Evolutionary conservation across 2,888 invertebrate genomes (phyloP).

Genomic region (Athetis lepigone): DNA sequence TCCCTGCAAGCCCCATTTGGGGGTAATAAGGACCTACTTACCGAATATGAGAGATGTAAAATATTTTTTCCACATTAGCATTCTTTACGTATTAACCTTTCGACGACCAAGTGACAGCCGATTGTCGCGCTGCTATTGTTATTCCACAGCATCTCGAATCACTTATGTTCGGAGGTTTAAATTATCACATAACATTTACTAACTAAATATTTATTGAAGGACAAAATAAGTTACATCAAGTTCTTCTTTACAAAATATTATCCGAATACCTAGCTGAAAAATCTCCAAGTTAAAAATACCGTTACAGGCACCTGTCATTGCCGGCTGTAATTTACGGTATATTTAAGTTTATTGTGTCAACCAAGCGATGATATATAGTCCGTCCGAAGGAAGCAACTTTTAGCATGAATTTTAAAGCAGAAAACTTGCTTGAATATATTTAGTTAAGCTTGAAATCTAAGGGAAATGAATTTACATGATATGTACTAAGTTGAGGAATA

Average conservation of each 20-base stretch:
- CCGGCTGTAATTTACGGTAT: conserved; percentile 52
- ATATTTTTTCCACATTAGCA: no score
- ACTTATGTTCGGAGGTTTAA: no score
- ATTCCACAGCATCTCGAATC: no score
- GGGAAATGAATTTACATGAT: conserved; percentile 51
- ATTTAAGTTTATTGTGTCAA: conserved; percentile 57
- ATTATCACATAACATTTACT: no score
- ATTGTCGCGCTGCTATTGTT: no score
- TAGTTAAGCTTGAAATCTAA: conserved; percentile 45
- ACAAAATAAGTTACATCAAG: no score
- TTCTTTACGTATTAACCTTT: no score
- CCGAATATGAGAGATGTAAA: no score
- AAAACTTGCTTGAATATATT: conserved; percentile 55
- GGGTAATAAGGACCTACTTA: no score
- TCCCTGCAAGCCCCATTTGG: no score
- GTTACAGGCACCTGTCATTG: conserved; percentile 50
- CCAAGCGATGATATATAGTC: conserved; percentile 59
- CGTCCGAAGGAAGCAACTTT: conserved; percentile 46
- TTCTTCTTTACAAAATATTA: background rate
- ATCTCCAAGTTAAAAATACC: conserved; percentile 15
- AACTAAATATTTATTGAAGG: no score
- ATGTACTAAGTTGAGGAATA: conserved; percentile 4
- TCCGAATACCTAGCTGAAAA: conserved; percentile 15
- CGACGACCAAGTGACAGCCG: no score
- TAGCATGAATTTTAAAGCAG: conserved; percentile 60